These are phyloP conservation scores for Varanus komodoensis DNA, from an alignment of 2,113 vertebrate species.

Conservation along the genomic window DNA sequence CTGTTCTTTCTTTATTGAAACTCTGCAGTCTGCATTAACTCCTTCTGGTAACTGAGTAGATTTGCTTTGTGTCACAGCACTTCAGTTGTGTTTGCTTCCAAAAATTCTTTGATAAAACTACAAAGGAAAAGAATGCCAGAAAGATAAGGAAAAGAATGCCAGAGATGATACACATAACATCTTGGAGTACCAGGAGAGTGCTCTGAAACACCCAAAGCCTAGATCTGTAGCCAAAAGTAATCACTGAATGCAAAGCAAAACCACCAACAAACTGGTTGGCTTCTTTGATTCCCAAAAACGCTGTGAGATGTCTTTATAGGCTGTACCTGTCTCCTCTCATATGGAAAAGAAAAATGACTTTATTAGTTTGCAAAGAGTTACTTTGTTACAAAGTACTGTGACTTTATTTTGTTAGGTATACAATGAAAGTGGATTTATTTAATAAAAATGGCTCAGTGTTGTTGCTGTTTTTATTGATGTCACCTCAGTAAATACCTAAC, in stretches of 20 bases:
- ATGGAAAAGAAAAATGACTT: no score
- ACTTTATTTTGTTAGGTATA: no score
- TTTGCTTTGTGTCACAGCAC: neutral
- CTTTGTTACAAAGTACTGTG: no score
- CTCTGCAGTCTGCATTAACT: neutral
- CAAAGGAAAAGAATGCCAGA: neutral
- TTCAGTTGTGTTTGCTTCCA: neutral
- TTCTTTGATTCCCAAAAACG: accelerated
- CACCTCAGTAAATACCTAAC: no score
- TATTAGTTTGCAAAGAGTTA: no score
- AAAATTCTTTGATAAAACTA: neutral
- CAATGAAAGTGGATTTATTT: no score
- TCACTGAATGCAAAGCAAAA: neutral
- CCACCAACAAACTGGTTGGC: neutral
- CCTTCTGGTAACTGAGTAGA: neutral
- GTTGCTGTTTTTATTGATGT: no score
- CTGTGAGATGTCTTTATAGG: accelerated
- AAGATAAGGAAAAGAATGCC: no score
- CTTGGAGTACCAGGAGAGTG: accelerated
- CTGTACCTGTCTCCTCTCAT: neutral
- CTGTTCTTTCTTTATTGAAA: neutral
- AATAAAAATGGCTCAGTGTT: no score
- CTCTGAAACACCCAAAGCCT: neutral
- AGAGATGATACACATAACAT: accelerated
- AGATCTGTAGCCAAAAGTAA: neutral